Conservation (phyloP, 2,888 invertebrate genomes). For the Noctua fimbriata region DNA sequence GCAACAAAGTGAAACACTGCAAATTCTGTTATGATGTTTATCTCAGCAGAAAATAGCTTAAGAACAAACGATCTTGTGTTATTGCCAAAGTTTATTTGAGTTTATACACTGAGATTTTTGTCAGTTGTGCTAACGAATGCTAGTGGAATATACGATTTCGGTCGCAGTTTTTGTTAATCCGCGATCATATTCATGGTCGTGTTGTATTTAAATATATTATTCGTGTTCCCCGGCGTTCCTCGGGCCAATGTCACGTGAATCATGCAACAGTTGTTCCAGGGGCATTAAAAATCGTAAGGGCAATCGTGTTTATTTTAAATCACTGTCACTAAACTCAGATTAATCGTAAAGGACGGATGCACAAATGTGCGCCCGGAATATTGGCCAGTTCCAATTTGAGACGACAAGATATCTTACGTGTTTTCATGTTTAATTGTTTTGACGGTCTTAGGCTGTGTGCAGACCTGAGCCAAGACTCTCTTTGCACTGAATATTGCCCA, state of each 20-base stretch:
- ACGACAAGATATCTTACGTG: conserved; percentile 37
- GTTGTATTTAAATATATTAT: conserved; percentile 78
- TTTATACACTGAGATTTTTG: conserved; percentile 78
- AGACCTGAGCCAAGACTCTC: conserved; percentile 18
- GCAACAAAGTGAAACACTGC: conserved; percentile 80
- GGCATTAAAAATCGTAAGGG: conserved; percentile 87
- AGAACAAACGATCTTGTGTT: conserved; percentile 80
- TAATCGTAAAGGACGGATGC: conserved; percentile 69
- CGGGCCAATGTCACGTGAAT: conserved; percentile 87
- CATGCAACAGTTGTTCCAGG: conserved; percentile 86
- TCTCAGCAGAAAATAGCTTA: conserved; percentile 82
- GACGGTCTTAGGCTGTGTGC: conserved; percentile 21
- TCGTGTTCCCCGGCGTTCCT: conserved; percentile 80
- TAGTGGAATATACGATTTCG: conserved; percentile 65
- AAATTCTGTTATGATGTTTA: conserved; percentile 83
- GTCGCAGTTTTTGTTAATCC: conserved; percentile 76
- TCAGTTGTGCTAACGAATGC: conserved; percentile 67
- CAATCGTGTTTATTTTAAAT: conserved; percentile 83
- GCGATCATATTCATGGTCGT: conserved; percentile 82
- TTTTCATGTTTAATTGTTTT: conserved; percentile 46
- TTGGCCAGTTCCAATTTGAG: conserved; percentile 49
- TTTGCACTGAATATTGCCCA: not conserved
- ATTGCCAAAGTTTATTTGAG: conserved; percentile 81
- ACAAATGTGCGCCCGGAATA: conserved; percentile 54
- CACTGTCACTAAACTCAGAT: conserved; percentile 76